Percentiles rank a stretch among this genome's conserved stretches.
Conservation (phyloP, 2,797 vertebrate species). For the Aldrovandia affinis region DNA sequence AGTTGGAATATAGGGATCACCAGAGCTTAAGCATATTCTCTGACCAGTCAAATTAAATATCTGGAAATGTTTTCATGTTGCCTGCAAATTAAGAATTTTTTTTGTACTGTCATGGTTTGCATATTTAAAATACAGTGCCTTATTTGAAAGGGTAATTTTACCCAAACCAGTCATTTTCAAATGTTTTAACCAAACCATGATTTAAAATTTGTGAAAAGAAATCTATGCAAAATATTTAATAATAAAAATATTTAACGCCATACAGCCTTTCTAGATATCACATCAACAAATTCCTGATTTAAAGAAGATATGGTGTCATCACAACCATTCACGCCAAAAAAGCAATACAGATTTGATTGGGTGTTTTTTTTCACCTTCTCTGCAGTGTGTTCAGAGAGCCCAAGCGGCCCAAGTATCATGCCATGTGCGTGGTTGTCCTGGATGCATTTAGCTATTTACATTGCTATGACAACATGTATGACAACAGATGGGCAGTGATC, state of each 20-base stretch:
- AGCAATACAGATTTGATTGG: background rate
- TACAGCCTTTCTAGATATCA: background rate
- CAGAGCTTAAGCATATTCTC: constrained; percentile 5
- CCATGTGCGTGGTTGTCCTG: background rate
- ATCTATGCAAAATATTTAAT: background rate
- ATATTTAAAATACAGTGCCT: background rate
- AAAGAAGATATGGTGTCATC: background rate
- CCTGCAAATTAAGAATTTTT: background rate
- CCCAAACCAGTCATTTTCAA: background rate
- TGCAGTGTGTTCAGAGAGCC: too few species aligned
- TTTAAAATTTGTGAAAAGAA: background rate
- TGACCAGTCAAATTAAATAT: constrained; percentile 20
- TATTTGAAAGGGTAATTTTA: background rate
- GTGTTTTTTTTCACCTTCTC: background rate
- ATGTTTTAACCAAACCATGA: background rate
- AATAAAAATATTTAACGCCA: too few species aligned
- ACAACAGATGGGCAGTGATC: background rate
- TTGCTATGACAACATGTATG: background rate
- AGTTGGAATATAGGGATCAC: background rate
- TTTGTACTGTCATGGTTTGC: background rate
- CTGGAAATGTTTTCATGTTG: background rate
- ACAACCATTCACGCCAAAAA: background rate
- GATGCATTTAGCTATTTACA: background rate
- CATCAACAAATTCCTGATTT: background rate
- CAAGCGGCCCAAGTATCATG: background rate